Base-by-base conservation (phyloP, 2,888 invertebrate genomes). In the Sipunculus nudus region DNA sequence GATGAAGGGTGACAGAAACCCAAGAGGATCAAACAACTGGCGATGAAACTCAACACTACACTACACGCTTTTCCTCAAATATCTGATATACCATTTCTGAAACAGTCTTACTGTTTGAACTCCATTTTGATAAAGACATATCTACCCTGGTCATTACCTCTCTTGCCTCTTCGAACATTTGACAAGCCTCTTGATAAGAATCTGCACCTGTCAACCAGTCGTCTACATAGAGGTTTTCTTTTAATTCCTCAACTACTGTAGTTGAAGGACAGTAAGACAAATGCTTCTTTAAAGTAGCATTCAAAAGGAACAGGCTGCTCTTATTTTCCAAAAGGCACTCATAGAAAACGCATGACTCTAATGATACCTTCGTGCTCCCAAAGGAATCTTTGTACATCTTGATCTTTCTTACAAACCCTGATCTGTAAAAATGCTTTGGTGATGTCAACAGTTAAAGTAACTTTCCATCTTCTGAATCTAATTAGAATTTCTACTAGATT, bases 171-270 rank as follows among this genome's bases (percentile, higher is more conserved):
- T 40, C 21, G 8, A 63, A 45, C 3, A 68, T n/a, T 10, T 46
- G 21, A 1, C 48, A 10, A 0, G 65, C 70, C 21, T 62, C 47
- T 29, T 47, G 49, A 26, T 39, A 41, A 35, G 49, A 25, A 23
- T 53, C 47, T 2, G 66, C 54, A 19, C 70, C 69, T n/a, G 69
- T 56, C 2, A 67, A 38, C 19, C 67, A 53, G 58, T 75, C 72
- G 48, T 75, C 71, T 8, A 72, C 66, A 56, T 69, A 73, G 8
- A 72, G 56, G 31, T 72, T 57, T n/a, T 69, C 41, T 38, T 35
- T 50, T 6, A 66, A 38, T 50, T 66, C 61, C 4, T 31, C 29
- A 6, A 62, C 65, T 21, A 48, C 53, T n/a, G 16, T 31, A 21
- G 56, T 45, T 40, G 45, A 28, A 21, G n/a, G 21, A 45, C 16